Percentiles rank a stretch among this genome's conserved stretches.
These are phyloP conservation scores for Tetraodon nigroviridis DNA, from an alignment of 2,113 vertebrate genomes.

Conservation along the genomic window DNA sequence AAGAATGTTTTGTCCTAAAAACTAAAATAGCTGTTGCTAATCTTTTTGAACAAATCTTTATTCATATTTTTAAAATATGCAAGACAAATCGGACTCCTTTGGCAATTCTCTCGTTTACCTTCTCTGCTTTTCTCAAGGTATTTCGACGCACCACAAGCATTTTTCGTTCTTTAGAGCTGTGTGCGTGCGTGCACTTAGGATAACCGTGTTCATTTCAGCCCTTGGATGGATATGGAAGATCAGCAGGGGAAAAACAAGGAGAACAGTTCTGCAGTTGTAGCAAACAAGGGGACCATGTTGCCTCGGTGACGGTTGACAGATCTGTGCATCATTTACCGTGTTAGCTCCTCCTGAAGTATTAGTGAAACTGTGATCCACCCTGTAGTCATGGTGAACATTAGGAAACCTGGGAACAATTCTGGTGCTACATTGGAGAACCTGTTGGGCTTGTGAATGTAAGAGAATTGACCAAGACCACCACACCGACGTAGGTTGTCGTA, in stretches of 20 bases:
- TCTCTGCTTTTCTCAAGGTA: background rate
- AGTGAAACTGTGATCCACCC: slow-evolving; percentile 7
- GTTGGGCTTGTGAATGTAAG: slow-evolving; percentile 35
- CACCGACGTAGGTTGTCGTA: slow-evolving; percentile 14
- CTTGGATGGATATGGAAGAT: background rate
- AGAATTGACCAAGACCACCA: slow-evolving; percentile 55
- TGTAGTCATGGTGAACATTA: slow-evolving; percentile 1
- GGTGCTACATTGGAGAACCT: slow-evolving; percentile 40
- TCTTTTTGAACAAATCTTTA: slow-evolving; percentile 26
- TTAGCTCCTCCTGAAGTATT: slow-evolving; percentile 5
- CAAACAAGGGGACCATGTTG: slow-evolving; percentile 18
- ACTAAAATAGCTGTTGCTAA: background rate
- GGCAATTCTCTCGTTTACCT: background rate
- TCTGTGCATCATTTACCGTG: background rate
- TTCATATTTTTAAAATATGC: slow-evolving; percentile 13
- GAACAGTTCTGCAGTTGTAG: slow-evolving; percentile 24
- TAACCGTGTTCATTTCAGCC: slow-evolving; percentile 3
- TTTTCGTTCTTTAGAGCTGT: background rate
- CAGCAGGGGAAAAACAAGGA: background rate
- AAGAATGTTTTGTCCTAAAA: background rate
- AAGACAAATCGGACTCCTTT: slow-evolving; percentile 1
- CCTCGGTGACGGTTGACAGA: background rate
- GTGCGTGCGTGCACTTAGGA: background rate
- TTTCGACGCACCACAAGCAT: background rate
- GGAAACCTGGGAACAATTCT: slow-evolving; percentile 33